phyloP scores from a whole-genome alignment of 2,113 vertebrate species.

The Microcebus ravelobensis region DNA sequence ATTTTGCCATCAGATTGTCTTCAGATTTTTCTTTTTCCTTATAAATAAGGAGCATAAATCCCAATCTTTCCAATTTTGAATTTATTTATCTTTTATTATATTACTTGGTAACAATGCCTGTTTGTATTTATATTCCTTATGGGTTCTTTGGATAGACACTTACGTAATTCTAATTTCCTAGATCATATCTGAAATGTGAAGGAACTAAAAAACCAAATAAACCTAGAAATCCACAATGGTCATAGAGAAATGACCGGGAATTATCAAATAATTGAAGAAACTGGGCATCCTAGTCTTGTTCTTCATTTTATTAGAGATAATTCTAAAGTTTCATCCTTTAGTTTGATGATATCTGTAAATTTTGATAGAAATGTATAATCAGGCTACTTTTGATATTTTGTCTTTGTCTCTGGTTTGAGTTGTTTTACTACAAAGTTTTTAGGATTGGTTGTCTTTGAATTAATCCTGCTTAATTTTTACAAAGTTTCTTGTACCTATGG shows the following conservation, averaged over 20 bases:
- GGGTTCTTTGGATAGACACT: neutral
- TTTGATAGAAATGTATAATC: neutral
- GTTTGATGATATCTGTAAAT: neutral
- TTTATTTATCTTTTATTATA: neutral
- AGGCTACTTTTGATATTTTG: neutral
- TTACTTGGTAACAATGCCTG: neutral
- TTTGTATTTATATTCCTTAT: neutral
- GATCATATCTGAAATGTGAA: neutral
- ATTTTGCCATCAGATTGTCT: neutral
- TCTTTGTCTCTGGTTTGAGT: neutral
- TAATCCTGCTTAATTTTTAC: neutral
- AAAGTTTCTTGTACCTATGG: neutral
- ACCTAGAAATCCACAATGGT: neutral
- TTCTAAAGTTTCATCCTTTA: neutral
- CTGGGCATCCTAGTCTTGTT: neutral
- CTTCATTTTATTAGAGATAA: neutral
- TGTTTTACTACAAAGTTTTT: neutral
- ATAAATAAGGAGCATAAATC: neutral
- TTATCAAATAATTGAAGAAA: neutral
- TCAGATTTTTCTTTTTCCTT: neutral
- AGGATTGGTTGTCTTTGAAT: neutral
- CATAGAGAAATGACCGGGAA: neutral
- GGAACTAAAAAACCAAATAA: neutral
- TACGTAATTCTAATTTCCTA: neutral
- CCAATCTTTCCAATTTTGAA: neutral